Percentiles rank a stretch among this genome's conserved stretches.
Evolutionary conservation across 2,113 vertebrate genomes (phyloP).

Genomic region (Dolichotis patagonum): DNA sequence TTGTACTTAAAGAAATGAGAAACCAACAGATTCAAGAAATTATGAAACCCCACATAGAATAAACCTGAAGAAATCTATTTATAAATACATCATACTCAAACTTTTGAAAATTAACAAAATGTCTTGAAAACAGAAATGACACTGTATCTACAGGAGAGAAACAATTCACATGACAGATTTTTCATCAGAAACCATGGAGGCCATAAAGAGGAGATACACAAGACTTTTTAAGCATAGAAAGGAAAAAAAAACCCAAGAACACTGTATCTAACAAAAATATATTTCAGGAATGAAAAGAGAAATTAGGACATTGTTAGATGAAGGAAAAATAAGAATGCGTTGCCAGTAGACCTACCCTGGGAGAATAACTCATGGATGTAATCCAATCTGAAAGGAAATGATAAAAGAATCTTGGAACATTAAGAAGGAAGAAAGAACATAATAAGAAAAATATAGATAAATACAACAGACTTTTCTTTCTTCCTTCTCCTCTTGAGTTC

Average conservation of each 20-base stretch:
- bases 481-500: constrained; percentile 3
- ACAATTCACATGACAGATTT: constrained; percentile 30
- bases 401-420: constrained; percentile 48
- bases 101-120: constrained; percentile 16
- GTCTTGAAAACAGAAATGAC: constrained; percentile 26
- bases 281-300: not conserved
- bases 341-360: not conserved
- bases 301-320: constrained; percentile 16
- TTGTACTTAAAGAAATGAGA: not conserved
- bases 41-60: not conserved
- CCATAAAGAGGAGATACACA: not conserved
- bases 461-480: not conserved
- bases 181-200: not conserved
- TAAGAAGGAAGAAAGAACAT: not conserved
- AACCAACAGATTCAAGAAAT: constrained; percentile 1
- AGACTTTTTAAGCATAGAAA: constrained; percentile 22
- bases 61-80: not conserved
- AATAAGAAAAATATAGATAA: constrained; percentile 7
- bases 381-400: constrained; percentile 58
- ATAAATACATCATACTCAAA: not conserved
- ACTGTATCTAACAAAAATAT: constrained; percentile 21
- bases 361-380: constrained; percentile 19
- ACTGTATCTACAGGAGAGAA: not conserved
- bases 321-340: constrained; percentile 28
- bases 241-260: constrained; percentile 20